Conservation (phyloP, 2,888 invertebrate species). For the Drosophila melanosoma region DNA sequence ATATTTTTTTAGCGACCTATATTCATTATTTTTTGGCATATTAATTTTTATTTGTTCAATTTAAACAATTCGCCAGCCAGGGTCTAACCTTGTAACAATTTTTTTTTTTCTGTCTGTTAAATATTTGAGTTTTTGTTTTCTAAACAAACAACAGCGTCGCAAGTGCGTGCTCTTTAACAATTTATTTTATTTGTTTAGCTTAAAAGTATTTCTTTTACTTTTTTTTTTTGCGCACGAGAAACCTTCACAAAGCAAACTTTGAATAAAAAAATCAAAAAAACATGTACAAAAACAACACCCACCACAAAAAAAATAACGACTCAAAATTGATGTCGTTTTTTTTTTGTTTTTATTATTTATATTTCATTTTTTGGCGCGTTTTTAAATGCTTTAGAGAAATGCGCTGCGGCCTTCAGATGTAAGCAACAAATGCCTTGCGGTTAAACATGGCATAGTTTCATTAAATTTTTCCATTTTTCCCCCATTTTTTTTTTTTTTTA, state of each 20-base stretch:
- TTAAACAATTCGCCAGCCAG: slow-evolving; percentile 56
- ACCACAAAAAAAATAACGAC: slow-evolving; percentile 41
- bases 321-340: slow-evolving; percentile 32
- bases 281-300: slow-evolving; percentile 61
- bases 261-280: slow-evolving; percentile 2
- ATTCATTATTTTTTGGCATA: slow-evolving; percentile 37
- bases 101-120: slow-evolving; percentile 22
- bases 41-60: slow-evolving; percentile 61
- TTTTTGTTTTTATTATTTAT: slow-evolving; percentile 11
- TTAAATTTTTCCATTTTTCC: slow-evolving; percentile 1
- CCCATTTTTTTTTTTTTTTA: slow-evolving; percentile 9
- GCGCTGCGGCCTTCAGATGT: slow-evolving; percentile 57
- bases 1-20: slow-evolving; percentile 18
- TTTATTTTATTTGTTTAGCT: slow-evolving; percentile 59
- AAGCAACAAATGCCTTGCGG: slow-evolving; percentile 59
- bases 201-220: slow-evolving; percentile 39
- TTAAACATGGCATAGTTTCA: slow-evolving; percentile 65
- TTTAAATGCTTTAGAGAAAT: slow-evolving; percentile 55
- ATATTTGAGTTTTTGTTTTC: slow-evolving; percentile 40
- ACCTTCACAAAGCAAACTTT: slow-evolving; percentile 57
- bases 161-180: slow-evolving; percentile 61
- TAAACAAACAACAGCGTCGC: slow-evolving; percentile 54
- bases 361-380: slow-evolving; percentile 35
- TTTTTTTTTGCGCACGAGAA: slow-evolving; percentile 40
- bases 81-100: slow-evolving; percentile 61